Percentiles rank a stretch among this genome's conserved stretches.
phyloP scores from a whole-genome alignment of 2,113 vertebrate genomes.

The Syngnathus scovelli region DNA sequence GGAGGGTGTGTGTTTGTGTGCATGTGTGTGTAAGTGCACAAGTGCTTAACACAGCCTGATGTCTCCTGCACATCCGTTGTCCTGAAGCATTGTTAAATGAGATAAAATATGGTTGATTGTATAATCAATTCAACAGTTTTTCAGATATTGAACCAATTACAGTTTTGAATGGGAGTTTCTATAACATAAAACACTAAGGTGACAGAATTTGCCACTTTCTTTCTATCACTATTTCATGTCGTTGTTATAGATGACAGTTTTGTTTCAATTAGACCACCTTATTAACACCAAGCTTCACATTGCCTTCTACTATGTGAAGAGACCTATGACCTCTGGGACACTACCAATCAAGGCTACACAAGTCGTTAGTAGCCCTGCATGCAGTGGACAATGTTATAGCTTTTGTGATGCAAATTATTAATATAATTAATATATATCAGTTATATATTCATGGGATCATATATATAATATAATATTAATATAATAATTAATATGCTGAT shows the following conservation, averaged over 20 bases:
- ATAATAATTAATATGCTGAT: too few species aligned
- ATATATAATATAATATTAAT: too few species aligned
- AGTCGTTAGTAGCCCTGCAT: not conserved
- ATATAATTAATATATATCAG: too few species aligned
- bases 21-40: conserved; percentile 25
- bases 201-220: not conserved
- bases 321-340: not conserved
- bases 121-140: conserved; percentile 26
- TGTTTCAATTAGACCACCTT: not conserved
- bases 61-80: conserved; percentile 41
- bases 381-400: not conserved
- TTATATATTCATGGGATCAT: too few species aligned
- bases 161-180: not conserved
- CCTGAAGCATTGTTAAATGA: conserved; percentile 29
- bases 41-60: conserved; percentile 61
- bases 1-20: conserved; percentile 36
- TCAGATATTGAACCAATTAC: not conserved
- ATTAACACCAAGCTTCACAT: not conserved
- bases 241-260: not conserved
- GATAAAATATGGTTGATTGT: conserved; percentile 23
- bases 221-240: not conserved
- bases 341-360: not conserved
- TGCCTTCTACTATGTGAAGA: not conserved
- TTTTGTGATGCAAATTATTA: not conserved
- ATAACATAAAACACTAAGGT: not conserved